Conservation (phyloP, 2,888 invertebrate genomes). For the Napeogenes sylphis region DNA sequence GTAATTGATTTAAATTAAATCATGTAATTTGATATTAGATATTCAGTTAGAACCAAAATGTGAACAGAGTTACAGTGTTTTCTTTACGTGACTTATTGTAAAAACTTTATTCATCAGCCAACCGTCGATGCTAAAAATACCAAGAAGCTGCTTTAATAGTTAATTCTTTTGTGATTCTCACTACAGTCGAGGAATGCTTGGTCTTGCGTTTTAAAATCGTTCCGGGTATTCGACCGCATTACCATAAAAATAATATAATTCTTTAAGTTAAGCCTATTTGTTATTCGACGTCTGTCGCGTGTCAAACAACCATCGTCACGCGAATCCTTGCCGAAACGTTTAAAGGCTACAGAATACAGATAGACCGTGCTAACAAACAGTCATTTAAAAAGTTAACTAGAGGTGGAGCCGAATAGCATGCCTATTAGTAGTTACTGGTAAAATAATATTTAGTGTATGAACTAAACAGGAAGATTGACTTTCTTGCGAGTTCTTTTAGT, state of each 20-base stretch:
- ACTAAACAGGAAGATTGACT: no score
- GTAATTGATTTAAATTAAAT: no score
- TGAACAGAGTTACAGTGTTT: no score
- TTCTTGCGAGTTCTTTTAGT: no score
- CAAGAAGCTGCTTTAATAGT: conserved; percentile 9
- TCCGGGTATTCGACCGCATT: conserved; percentile 40
- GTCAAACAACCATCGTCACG: conserved; percentile 41
- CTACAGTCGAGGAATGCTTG: conserved; percentile 25
- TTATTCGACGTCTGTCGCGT: conserved; percentile 50
- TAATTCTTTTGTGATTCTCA: conserved; percentile 21
- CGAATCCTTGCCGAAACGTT: conserved; percentile 37
- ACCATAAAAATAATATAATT: conserved; percentile 50
- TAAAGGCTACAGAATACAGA: conserved; percentile 2
- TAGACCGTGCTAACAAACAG: conserved; percentile 8
- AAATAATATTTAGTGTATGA: no score
- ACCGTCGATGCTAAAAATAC: conserved; percentile 5
- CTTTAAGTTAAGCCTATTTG: conserved; percentile 40
- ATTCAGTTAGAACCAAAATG: no score
- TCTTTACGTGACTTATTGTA: no score
- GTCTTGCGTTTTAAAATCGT: conserved; percentile 16
- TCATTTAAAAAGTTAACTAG: no score
- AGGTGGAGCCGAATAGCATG: no score
- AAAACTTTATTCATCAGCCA: background rate
- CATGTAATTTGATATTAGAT: no score
- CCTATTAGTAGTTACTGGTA: no score